Conservation (phyloP, 1,140 invertebrate genomes). For the Heliconius congener region DNA sequence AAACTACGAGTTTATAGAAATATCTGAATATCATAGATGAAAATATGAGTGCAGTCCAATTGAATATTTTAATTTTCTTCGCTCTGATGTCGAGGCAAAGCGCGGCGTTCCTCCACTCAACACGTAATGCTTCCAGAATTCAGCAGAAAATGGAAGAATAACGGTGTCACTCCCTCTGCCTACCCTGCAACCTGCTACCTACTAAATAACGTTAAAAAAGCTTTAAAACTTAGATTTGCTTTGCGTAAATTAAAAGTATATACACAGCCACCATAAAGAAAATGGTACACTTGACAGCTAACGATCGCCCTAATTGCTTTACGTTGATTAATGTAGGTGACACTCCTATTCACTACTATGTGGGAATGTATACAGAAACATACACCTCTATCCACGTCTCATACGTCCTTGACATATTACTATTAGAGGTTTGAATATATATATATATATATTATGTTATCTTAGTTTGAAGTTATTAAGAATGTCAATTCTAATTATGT, state of each 20-base stretch:
- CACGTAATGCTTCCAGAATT: too few relatives aligned
- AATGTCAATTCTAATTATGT: not conserved
- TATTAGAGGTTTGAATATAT: not conserved
- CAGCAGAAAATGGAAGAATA: too few relatives aligned
- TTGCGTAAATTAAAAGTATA: not conserved
- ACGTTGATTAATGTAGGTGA: slow-evolving; percentile 11
- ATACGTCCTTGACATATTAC: not conserved
- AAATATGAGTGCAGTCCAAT: too few relatives aligned
- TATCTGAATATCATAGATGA: too few relatives aligned
- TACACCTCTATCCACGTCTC: not conserved
- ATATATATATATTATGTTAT: not conserved
- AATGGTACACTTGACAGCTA: not conserved
- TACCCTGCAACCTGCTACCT: too few relatives aligned
- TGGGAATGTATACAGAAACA: not conserved
- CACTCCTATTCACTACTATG: not conserved
- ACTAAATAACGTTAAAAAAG: too few relatives aligned
- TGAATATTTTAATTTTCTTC: too few relatives aligned
- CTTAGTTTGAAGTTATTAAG: not conserved
- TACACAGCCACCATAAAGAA: not conserved
- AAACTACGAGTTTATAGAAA: too few relatives aligned
- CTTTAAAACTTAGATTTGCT: too few relatives aligned
- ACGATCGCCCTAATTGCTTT: slow-evolving; percentile 10
- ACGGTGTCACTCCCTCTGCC: too few relatives aligned
- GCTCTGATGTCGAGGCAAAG: too few relatives aligned
- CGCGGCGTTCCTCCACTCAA: too few relatives aligned